Percentiles rank a stretch among this genome's conserved stretches.
Conservation (phyloP, 2,797 vertebrate species). For the Xyrichtys novacula region DNA sequence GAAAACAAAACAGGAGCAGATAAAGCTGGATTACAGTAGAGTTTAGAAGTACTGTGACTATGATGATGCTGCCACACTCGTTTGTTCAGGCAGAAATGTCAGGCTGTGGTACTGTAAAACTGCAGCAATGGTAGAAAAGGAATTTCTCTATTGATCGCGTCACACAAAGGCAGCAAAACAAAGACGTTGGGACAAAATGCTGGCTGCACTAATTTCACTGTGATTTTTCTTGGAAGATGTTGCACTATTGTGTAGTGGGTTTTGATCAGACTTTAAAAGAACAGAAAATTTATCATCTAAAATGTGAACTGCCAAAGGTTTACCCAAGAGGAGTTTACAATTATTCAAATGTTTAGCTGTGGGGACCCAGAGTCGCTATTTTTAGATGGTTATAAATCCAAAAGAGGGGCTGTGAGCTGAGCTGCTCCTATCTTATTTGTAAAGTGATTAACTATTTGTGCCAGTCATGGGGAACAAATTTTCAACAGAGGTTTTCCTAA, state of each 20-base stretch:
- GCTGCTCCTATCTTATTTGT: not conserved
- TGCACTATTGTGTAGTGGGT: not conserved
- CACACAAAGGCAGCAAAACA: constrained; percentile 11
- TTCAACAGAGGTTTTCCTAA: not conserved
- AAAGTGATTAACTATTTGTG: too few species aligned
- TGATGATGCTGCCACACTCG: constrained; percentile 25
- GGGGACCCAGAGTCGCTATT: not conserved
- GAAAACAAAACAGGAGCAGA: constrained; percentile 65
- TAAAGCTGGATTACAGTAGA: constrained; percentile 70
- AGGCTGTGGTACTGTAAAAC: constrained; percentile 44
- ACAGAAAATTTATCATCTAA: not conserved
- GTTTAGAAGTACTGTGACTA: constrained; percentile 43
- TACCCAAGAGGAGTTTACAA: not conserved
- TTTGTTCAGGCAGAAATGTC: constrained; percentile 54
- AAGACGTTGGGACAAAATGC: constrained; percentile 1
- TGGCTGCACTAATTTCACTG: not conserved
- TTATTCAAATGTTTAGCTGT: not conserved
- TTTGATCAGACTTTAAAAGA: not conserved
- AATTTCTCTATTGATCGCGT: constrained; percentile 11
- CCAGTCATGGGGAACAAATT: not conserved
- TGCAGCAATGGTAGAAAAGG: not conserved
- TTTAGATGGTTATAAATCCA: not conserved
- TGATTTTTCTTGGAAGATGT: constrained; percentile 1
- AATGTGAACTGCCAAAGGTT: not conserved
- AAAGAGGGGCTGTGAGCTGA: not conserved